Percentiles rank a stretch among this genome's conserved stretches.
phyloP scores from a whole-genome alignment of 2,113 vertebrate genomes.

The Calyptommatus sinebrachiatus region DNA sequence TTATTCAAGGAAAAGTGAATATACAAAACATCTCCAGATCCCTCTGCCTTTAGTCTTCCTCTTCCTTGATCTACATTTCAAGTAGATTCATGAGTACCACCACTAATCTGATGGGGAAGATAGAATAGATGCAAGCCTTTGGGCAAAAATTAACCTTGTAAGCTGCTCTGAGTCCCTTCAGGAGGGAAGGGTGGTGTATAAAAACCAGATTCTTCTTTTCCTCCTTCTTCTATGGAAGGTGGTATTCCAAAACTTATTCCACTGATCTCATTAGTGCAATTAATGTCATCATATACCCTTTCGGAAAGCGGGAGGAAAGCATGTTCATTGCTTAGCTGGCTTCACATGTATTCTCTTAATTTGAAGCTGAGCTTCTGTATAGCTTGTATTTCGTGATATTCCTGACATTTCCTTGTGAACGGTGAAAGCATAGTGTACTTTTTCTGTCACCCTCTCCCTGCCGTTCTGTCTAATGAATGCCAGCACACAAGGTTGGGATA shows the following conservation, averaged over 20 bases:
- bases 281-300: slow-evolving; percentile 27
- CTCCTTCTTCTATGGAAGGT: slow-evolving; percentile 1
- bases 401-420: slow-evolving; percentile 45
- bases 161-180: no score
- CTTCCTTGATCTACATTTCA: no score
- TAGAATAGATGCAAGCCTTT: no score
- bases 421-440: slow-evolving; percentile 50
- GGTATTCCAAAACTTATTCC: slow-evolving; percentile 10
- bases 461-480: slow-evolving; percentile 43
- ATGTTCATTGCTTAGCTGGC: slow-evolving; percentile 15
- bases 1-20: no score
- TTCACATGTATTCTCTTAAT: slow-evolving; percentile 21
- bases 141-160: no score
- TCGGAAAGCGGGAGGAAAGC: not conserved
- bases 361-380: slow-evolving; percentile 36
- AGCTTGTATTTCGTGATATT: slow-evolving; percentile 40
- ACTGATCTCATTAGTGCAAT: slow-evolving; percentile 38
- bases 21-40: no score
- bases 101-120: no score
- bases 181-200: no score
- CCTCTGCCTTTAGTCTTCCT: no score
- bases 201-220: no score
- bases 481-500: slow-evolving; percentile 45
- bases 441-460: slow-evolving; percentile 42
- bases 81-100: not conserved